These are phyloP conservation scores for Drosophila tristis DNA, from an alignment of 1,140 invertebrate species.

Conservation along the genomic window DNA sequence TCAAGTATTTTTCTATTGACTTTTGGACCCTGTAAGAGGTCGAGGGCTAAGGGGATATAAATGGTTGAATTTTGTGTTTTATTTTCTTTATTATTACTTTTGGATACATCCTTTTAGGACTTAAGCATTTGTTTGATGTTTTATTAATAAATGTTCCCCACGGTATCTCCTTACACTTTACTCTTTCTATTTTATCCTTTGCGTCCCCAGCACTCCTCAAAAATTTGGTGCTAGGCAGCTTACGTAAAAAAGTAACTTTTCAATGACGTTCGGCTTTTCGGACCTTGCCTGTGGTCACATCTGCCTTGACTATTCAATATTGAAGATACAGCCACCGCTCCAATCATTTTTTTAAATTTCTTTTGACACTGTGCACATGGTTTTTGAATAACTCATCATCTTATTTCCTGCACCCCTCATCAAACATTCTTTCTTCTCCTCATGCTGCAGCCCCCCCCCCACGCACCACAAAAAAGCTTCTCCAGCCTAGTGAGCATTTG, in stretches of 20 bases:
- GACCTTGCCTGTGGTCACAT: slow-evolving; percentile 56
- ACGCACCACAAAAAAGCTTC: slow-evolving; percentile 34
- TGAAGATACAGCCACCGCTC: too few species aligned
- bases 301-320: slow-evolving; percentile 44
- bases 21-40: not conserved
- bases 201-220: slow-evolving; percentile 2
- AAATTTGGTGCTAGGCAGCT: slow-evolving; percentile 18
- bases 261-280: slow-evolving; percentile 38
- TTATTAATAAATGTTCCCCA: not conserved
- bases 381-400: slow-evolving; percentile 79
- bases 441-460: not conserved
- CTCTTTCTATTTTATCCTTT: not conserved
- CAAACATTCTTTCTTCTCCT: slow-evolving; percentile 19
- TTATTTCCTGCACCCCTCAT: slow-evolving; percentile 46
- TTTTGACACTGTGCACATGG: slow-evolving; percentile 76
- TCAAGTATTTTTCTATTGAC: too few species aligned
- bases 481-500: slow-evolving; percentile 57
- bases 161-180: not conserved
- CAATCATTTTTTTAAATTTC: slow-evolving; percentile 73
- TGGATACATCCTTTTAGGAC: slow-evolving; percentile 3
- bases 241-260: slow-evolving; percentile 45
- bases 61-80: not conserved
- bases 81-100: slow-evolving; percentile 18
- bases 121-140: too few species aligned
- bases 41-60: not conserved